Evolutionary conservation across 2,797 vertebrate genomes (phyloP).

Genomic region (Carcharodon carcharias): DNA sequence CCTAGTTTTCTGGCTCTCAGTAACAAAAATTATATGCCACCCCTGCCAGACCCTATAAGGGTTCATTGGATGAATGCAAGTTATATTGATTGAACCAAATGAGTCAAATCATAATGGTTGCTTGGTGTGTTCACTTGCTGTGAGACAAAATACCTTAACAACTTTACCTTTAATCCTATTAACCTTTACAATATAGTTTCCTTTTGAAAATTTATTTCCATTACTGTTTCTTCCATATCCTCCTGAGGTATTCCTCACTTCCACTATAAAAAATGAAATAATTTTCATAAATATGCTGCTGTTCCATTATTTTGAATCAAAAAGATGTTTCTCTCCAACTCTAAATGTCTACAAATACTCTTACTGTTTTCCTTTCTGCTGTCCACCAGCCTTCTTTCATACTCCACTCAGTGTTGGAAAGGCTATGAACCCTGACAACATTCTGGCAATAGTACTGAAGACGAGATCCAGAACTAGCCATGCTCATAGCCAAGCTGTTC

Average conservation of each 20-base stretch:
- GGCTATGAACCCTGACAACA: too few relatives aligned
- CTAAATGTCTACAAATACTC: neutral
- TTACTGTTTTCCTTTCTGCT: neutral
- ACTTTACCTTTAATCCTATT: neutral
- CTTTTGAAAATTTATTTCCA: neutral
- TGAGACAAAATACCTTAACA: neutral
- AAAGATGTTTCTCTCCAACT: neutral
- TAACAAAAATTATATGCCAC: neutral
- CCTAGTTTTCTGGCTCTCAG: neutral
- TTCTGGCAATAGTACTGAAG: too few relatives aligned
- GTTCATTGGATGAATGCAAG: neutral
- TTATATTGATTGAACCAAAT: neutral
- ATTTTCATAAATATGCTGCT: neutral
- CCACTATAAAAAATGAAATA: neutral
- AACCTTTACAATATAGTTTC: neutral
- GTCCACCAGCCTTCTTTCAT: neutral
- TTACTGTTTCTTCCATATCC: neutral
- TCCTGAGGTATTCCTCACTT: neutral
- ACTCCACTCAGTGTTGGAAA: neutral
- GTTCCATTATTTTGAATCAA: neutral
- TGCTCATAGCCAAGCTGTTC: too few relatives aligned
- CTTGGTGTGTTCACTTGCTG: neutral
- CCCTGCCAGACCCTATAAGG: neutral
- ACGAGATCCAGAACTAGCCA: too few relatives aligned
- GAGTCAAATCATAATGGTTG: neutral